Evolutionary conservation across 2,888 invertebrate species (phyloP).

Genomic region (Bellardia pandia): DNA sequence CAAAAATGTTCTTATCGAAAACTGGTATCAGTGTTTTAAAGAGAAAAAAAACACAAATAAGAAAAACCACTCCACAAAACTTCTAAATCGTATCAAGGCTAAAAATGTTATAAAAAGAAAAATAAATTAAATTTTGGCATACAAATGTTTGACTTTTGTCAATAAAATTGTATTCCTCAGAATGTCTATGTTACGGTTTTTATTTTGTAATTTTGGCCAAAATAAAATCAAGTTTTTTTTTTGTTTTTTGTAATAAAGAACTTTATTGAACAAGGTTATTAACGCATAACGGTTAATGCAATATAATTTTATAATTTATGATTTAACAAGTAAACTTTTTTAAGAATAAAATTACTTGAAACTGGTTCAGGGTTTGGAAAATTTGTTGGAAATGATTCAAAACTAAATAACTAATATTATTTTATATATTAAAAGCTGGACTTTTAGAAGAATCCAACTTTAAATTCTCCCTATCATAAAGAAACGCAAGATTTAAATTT

Average conservation of each 20-base stretch:
- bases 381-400: neutral
- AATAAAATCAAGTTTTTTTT: conserved; percentile 54
- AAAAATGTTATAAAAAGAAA: conserved; percentile 39
- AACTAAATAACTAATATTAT: too few species aligned
- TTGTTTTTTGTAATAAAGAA: conserved; percentile 14
- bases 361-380: neutral
- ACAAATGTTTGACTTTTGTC: conserved; percentile 49
- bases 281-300: conserved; percentile 61
- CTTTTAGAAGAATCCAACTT: too few species aligned
- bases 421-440: too few species aligned
- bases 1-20: conserved; percentile 22
- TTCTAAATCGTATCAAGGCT: conserved; percentile 55
- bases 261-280: conserved; percentile 65
- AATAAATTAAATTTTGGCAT: conserved; percentile 32
- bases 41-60: neutral
- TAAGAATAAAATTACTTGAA: neutral
- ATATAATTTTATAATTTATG: conserved; percentile 10
- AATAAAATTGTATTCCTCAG: conserved; percentile 52
- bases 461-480: too few species aligned
- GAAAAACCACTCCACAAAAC: conserved; percentile 2
- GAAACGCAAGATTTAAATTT: too few species aligned
- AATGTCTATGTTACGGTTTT: conserved; percentile 68
- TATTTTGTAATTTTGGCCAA: conserved; percentile 50
- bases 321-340: neutral
- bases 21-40: conserved; percentile 3